Base-by-base conservation (phyloP, 1,140 invertebrate species). In the Brachionus manjavacas region DNA sequence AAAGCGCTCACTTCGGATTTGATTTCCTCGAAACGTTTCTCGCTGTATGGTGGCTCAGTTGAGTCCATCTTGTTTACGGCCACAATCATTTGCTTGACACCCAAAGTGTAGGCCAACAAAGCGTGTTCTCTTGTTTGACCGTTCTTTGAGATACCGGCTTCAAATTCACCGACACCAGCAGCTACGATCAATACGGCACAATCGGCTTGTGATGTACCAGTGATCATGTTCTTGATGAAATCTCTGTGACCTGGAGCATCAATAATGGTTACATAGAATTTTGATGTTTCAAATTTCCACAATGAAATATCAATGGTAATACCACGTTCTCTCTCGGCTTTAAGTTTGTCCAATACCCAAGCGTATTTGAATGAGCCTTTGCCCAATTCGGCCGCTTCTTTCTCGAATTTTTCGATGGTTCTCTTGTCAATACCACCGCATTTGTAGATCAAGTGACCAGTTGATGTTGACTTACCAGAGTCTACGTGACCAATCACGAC, bases 171-270 rank as follows among this genome's bases (percentile, higher is more conserved):
- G 86, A 94, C 96, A 90, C 96, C 96, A 72, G 96, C 95, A 84
- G 97, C 96, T 23, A 98, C 96, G 87, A 98, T 97, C 86, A 99
- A 90, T 46, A 99, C 96, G 83, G 97, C 97, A 91, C 96, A 98
- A 91, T 99, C 97, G 86, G 97, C 97, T 91, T 95, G 95, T 35
- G 95, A 97, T 11, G 96, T 98, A 83, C 96, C 96, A 70, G 97
- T 99, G 88, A 99, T 99, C 97, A 99, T 99, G 93, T 99, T 99
- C 92, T 99, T 99, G 91, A 99, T 99, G 92, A 99, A 99, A 93
- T 99, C 97, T 89, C 97, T 93, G 91, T 99, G 97, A 9, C 97
- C 97, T 11, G 97, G 97, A 23, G 97, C 97, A 90, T 99, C 97
- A 90, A 99, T 99, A 90, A 99, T 98, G 86, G 97, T 99, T 31